These are phyloP conservation scores for Apteryx owenii DNA, from an alignment of 2,113 vertebrate species.

Conservation along the genomic window DNA sequence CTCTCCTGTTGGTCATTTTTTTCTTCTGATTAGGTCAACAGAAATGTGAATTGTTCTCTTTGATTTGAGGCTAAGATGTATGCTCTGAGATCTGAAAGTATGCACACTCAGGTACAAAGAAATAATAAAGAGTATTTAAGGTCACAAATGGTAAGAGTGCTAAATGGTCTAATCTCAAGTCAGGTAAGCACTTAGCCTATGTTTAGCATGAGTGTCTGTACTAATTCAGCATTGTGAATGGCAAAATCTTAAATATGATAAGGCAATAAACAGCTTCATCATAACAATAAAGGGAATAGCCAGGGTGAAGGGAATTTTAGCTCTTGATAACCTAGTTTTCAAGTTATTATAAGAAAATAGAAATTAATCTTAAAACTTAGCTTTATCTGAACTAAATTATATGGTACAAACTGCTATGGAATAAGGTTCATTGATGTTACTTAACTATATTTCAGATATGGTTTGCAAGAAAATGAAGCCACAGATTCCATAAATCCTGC, in stretches of 20 bases:
- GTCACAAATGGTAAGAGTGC: neutral
- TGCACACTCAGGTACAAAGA: accelerated
- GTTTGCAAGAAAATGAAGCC: neutral
- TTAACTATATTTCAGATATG: neutral
- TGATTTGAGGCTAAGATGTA: neutral
- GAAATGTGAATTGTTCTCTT: neutral
- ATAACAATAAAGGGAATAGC: neutral
- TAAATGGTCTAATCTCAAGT: neutral
- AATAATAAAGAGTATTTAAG: neutral
- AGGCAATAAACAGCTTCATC: neutral
- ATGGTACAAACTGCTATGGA: neutral
- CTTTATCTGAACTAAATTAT: neutral
- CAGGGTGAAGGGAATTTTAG: neutral
- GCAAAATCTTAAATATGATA: neutral
- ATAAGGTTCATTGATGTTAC: neutral
- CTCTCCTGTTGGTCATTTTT: neutral
- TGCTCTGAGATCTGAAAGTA: neutral
- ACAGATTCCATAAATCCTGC: neutral
- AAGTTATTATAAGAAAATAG: neutral
- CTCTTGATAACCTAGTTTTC: neutral
- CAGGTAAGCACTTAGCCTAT: neutral
- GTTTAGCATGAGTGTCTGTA: neutral
- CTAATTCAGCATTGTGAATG: neutral
- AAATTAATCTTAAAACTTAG: neutral
- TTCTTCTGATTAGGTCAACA: neutral